These are phyloP conservation scores for Eulimnadia texana DNA, from an alignment of 1,140 invertebrate genomes.

Conservation along the genomic window DNA sequence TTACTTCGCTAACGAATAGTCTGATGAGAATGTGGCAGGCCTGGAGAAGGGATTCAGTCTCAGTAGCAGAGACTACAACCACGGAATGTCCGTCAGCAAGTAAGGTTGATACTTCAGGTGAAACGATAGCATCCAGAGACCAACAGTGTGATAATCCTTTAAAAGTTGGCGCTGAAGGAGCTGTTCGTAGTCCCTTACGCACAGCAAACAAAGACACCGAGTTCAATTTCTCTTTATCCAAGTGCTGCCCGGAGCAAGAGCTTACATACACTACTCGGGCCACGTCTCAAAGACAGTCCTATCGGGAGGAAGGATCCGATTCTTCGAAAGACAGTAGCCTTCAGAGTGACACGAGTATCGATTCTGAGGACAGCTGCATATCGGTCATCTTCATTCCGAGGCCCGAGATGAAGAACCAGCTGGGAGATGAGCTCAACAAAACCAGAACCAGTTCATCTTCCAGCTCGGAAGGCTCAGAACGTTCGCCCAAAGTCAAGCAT, in stretches of 20 bases:
- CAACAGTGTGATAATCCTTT: neutral
- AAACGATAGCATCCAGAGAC: no score
- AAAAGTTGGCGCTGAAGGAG: neutral
- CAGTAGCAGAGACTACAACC: no score
- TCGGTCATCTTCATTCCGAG: slow-evolving; percentile 78
- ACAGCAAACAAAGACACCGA: neutral
- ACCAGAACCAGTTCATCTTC: slow-evolving; percentile 1
- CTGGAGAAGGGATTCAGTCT: neutral
- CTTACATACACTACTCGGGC: neutral
- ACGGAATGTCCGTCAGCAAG: no score
- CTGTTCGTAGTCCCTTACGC: neutral
- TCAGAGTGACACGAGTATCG: slow-evolving; percentile 81
- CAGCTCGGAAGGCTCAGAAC: slow-evolving; percentile 5
- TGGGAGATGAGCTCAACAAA: neutral
- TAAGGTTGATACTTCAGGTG: no score
- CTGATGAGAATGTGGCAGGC: slow-evolving; percentile 7
- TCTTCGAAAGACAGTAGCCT: slow-evolving; percentile 74
- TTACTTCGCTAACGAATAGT: neutral
- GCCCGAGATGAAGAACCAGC: slow-evolving; percentile 23
- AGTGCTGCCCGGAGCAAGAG: slow-evolving; percentile 8
- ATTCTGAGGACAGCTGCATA: slow-evolving; percentile 81
- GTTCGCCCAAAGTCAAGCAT: slow-evolving; percentile 9
- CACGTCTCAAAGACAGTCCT: slow-evolving; percentile 6
- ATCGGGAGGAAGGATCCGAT: slow-evolving; percentile 68
- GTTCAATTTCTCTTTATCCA: slow-evolving; percentile 2